Evolutionary conservation across 2,113 vertebrate genomes (phyloP), one percentile per base, ranked within the genome.

Genomic region (Erythrocercus mccallii): DNA sequence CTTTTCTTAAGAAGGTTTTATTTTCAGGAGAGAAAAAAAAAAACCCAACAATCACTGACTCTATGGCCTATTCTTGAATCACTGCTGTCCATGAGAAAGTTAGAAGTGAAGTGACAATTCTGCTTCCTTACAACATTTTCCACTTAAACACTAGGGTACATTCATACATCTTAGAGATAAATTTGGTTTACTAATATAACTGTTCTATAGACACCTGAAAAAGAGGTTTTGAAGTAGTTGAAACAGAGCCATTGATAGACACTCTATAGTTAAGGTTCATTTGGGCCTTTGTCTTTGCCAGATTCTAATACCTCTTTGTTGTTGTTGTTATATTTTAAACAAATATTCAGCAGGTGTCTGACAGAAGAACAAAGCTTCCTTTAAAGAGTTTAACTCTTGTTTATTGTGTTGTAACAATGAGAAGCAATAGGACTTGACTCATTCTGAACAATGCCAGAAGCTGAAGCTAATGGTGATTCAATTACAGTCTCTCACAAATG

Each of bases 331-430:
- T 80, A 58, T 94, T 95, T 97, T 92, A 96, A 95, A 94, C 81
- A 96, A 95, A 91, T 3, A 5, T 92, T 91, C 74, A 90, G 93
- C 88, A 77, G 69, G 61, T 93, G 90, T 64, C 86, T 93, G 92
- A 96, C 92, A 93, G 83, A 88, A 92, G 77, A 95, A 91, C 65
- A 96, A 97, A 95, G 65, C 69, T 81, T 58, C 58, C 71, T 97
- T 97, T 95, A 95, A 96, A 96, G 68, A 88, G 93, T 96, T 95
- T 96, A 94, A 95, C 65, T 90, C 88, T 91, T 92, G 82, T 93
- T 96, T 95, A 96, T 96, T 93, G 61, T 5, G 6, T 94, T 94
- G 70, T 37, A 92, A 68, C 47, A 90, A 95, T 17, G 76, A 90
- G 84, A 86, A 85, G 82, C 86, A 92, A 85, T 94, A 90, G 92